A percentile compares a stretch with the other conserved stretches of the same genome.
These are phyloP conservation scores for Ferrisia virgata DNA, from an alignment of 2,888 invertebrate genomes.

Conservation along the genomic window DNA sequence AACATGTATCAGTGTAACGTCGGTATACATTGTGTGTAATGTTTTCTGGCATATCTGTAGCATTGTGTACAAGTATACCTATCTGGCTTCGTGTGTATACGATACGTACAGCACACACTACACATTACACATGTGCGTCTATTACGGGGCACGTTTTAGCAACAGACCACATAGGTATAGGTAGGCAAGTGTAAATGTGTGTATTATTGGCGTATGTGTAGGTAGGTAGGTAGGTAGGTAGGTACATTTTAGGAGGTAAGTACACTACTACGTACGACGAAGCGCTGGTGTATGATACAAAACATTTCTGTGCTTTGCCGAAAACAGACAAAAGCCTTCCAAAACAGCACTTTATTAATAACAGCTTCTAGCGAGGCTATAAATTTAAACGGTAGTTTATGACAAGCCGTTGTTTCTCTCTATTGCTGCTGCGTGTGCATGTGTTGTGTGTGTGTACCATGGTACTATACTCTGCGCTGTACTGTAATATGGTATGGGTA, in stretches of 20 bases:
- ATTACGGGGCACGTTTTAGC: not conserved
- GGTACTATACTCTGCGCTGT: not conserved
- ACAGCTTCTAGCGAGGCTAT: conserved; percentile 34
- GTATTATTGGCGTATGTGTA: not conserved
- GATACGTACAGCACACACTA: not conserved
- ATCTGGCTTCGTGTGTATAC: too few relatives aligned
- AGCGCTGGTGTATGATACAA: not conserved
- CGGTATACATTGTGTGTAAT: not conserved
- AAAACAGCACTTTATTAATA: conserved; percentile 41
- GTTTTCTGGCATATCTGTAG: not conserved
- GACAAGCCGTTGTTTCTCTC: conserved; percentile 34
- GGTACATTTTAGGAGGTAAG: too few relatives aligned
- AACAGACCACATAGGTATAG: not conserved
- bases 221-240: not conserved
- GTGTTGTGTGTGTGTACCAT: not conserved
- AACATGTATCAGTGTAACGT: not conserved
- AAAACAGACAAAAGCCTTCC: conserved; percentile 41
- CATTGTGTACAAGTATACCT: too few relatives aligned
- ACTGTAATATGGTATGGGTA: too few relatives aligned
- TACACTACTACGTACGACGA: not conserved
- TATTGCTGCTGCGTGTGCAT: not conserved
- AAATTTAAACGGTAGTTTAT: conserved; percentile 37
- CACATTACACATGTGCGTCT: not conserved
- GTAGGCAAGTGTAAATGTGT: too few relatives aligned
- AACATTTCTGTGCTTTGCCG: conserved; percentile 25